phyloP scores from a whole-genome alignment of 2,113 vertebrate genomes.

The Tachuris rubrigastra region DNA sequence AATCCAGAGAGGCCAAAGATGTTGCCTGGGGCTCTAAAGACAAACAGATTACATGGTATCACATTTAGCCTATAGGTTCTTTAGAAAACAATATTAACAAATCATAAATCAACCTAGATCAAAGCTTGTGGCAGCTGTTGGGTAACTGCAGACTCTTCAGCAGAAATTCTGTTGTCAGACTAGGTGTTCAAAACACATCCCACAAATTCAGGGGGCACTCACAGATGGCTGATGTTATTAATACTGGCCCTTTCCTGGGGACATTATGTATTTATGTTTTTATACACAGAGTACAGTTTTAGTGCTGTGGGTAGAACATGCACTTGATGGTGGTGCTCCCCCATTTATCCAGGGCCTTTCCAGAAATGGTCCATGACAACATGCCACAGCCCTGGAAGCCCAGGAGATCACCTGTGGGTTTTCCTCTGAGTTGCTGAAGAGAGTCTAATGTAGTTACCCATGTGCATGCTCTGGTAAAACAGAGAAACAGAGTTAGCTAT shows the following conservation, averaged over 20 bases:
- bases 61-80: neutral
- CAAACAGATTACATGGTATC: neutral
- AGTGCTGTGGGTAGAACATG: neutral
- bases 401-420: fast-evolving
- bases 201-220: neutral
- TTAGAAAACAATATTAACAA: neutral
- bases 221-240: neutral
- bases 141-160: neutral
- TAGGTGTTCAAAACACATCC: neutral
- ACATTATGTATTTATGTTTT: neutral
- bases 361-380: neutral
- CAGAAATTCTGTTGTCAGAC: neutral
- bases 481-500: neutral
- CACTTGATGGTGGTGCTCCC: neutral
- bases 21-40: neutral
- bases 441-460: neutral
- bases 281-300: neutral
- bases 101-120: neutral
- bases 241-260: neutral
- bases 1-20: neutral
- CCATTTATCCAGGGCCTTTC: neutral
- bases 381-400: neutral
- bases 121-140: neutral
- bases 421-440: neutral
- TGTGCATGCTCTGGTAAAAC: neutral